These are phyloP conservation scores for Zingel zingel DNA, from an alignment of 2,113 vertebrate genomes.

Conservation along the genomic window DNA sequence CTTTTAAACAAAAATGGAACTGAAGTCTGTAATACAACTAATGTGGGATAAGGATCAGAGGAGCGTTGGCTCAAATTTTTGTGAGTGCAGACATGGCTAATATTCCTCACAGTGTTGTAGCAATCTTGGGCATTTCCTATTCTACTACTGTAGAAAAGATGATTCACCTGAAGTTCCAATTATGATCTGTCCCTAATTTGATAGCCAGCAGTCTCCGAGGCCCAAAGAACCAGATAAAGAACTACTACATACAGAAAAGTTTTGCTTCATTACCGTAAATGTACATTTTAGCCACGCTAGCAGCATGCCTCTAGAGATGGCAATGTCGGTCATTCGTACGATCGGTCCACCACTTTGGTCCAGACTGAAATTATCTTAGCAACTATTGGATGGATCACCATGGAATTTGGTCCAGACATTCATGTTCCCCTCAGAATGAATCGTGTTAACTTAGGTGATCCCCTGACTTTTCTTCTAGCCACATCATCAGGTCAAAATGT, in stretches of 20 bases:
- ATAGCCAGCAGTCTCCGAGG: background rate
- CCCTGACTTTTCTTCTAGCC: background rate
- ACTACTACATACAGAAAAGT: background rate
- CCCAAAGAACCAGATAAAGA: background rate
- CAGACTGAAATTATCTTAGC: background rate
- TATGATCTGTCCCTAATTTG: background rate
- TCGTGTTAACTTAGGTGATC: background rate
- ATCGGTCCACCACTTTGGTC: background rate
- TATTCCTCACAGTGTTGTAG: conserved; percentile 1
- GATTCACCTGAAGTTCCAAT: background rate
- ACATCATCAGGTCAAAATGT: background rate
- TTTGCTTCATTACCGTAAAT: background rate
- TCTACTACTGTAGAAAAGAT: background rate
- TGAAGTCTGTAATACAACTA: background rate
- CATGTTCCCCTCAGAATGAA: background rate
- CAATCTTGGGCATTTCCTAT: background rate
- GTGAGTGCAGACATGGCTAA: conserved; percentile 6
- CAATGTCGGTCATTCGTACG: background rate
- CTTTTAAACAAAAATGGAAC: background rate
- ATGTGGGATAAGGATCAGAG: conserved; percentile 8
- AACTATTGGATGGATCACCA: background rate
- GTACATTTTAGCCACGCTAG: background rate
- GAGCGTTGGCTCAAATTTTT: background rate
- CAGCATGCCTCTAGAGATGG: background rate
- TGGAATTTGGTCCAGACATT: background rate